phyloP scores from a whole-genome alignment of 2,888 invertebrate species.

The Mythimna loreyi region DNA sequence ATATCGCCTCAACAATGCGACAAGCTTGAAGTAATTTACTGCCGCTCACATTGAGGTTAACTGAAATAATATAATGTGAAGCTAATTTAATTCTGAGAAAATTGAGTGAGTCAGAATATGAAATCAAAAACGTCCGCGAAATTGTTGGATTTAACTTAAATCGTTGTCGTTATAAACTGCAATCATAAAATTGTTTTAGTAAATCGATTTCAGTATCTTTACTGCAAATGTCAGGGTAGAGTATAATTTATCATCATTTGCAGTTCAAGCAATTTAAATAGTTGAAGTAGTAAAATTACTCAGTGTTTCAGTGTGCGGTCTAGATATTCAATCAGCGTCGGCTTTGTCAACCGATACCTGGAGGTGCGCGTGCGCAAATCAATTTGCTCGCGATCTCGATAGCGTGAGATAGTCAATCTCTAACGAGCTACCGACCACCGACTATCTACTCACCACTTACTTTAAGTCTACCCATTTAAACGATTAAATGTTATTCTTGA shows the following conservation, averaged over 20 bases:
- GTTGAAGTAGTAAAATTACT: slow-evolving; percentile 58
- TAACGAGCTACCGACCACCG: slow-evolving; percentile 75
- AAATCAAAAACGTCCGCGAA: slow-evolving; percentile 45
- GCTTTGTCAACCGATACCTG: slow-evolving; percentile 78
- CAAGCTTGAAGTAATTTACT: slow-evolving; percentile 62
- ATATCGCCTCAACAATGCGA: slow-evolving; percentile 64
- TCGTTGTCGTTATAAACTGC: slow-evolving; percentile 43
- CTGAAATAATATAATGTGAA: slow-evolving; percentile 44
- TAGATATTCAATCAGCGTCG: slow-evolving; percentile 76
- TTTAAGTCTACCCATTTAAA: slow-evolving; percentile 50
- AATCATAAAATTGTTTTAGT: slow-evolving; percentile 55
- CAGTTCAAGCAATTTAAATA: slow-evolving; percentile 58
- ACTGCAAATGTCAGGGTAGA: slow-evolving; percentile 44
- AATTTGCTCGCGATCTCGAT: slow-evolving; percentile 83
- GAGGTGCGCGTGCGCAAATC: slow-evolving; percentile 83
- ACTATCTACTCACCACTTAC: slow-evolving; percentile 65
- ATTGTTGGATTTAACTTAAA: slow-evolving; percentile 46
- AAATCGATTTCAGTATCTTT: slow-evolving; percentile 54
- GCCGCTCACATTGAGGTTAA: slow-evolving; percentile 43
- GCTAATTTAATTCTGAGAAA: slow-evolving; percentile 50
- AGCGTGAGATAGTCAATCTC: slow-evolving; percentile 80
- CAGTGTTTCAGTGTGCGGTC: slow-evolving; percentile 62
- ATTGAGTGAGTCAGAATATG: slow-evolving; percentile 47
- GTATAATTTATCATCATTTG: slow-evolving; percentile 64
- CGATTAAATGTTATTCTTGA: slow-evolving; percentile 30